Evolutionary conservation across 2,113 vertebrate species (phyloP).

Genomic region (Pogonocichla stellata): DNA sequence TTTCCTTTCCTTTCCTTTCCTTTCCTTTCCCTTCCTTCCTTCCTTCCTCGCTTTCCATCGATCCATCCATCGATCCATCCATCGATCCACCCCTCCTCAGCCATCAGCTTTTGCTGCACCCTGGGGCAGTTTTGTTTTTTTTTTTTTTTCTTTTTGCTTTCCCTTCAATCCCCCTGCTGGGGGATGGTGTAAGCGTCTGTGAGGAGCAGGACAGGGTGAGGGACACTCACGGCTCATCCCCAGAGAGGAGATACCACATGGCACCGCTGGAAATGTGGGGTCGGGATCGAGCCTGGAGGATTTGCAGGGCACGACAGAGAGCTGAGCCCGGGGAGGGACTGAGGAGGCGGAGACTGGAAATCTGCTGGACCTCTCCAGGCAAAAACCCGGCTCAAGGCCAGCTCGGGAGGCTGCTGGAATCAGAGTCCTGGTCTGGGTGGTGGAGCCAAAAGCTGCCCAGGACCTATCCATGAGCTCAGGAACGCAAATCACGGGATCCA

Average conservation of each 20-base stretch:
- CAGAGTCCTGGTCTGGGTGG: neutral
- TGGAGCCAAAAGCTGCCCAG: neutral
- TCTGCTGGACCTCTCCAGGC: neutral
- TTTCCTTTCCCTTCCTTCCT: too few relatives aligned
- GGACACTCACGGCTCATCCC: neutral
- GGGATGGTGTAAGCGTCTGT: neutral
- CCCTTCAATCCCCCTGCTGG: accelerated
- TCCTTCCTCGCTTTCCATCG: too few relatives aligned
- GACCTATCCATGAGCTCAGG: neutral
- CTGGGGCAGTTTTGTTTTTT: neutral
- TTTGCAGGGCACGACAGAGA: accelerated
- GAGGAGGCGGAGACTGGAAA: neutral
- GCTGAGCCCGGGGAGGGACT: neutral
- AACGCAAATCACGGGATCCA: neutral
- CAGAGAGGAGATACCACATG: neutral
- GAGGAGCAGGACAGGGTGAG: neutral
- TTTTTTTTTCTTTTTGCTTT: neutral
- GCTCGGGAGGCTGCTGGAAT: neutral
- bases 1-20: too few relatives aligned
- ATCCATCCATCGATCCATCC: neutral
- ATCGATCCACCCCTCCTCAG: neutral
- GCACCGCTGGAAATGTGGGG: neutral
- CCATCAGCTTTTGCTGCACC: neutral
- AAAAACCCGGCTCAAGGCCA: neutral
- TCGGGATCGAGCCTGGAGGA: accelerated